Conservation (phyloP, 1,140 invertebrate genomes). For the Bombus terrestris region DNA sequence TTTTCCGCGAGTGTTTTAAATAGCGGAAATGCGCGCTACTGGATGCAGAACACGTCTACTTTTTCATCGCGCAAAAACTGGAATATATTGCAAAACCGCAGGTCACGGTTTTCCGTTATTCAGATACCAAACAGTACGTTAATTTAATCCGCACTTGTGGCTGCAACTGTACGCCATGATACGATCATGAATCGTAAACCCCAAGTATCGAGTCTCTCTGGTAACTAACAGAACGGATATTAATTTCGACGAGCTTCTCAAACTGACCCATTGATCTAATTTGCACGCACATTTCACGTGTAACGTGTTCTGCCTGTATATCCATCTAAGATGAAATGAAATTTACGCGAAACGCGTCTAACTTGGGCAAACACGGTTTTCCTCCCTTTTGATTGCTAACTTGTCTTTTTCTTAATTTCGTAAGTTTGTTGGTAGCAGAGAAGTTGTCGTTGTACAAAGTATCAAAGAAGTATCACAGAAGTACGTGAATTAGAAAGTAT, state of each 20-base stretch:
- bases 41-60: background rate
- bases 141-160: slow-evolving; percentile 64
- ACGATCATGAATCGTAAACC: slow-evolving; percentile 67
- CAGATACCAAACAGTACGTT: slow-evolving; percentile 30
- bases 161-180: slow-evolving; percentile 47
- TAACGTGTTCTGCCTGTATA: slow-evolving; percentile 8
- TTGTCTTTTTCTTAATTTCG: background rate
- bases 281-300: slow-evolving; percentile 63
- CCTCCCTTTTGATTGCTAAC: background rate
- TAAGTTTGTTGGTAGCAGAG: no score
- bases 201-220: slow-evolving; percentile 63
- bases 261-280: slow-evolving; percentile 73
- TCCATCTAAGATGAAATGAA: slow-evolving; percentile 21
- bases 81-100: background rate
- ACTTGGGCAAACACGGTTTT: no score
- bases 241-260: slow-evolving; percentile 71
- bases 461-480: no score
- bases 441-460: background rate
- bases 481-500: background rate
- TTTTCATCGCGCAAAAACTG: slow-evolving; percentile 3
- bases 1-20: background rate
- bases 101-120: slow-evolving; percentile 5
- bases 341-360: slow-evolving; percentile 21
- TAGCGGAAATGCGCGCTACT: background rate
- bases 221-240: slow-evolving; percentile 75